Conservation (phyloP, 2,113 vertebrate species). For the Nicator chloris region DNA sequence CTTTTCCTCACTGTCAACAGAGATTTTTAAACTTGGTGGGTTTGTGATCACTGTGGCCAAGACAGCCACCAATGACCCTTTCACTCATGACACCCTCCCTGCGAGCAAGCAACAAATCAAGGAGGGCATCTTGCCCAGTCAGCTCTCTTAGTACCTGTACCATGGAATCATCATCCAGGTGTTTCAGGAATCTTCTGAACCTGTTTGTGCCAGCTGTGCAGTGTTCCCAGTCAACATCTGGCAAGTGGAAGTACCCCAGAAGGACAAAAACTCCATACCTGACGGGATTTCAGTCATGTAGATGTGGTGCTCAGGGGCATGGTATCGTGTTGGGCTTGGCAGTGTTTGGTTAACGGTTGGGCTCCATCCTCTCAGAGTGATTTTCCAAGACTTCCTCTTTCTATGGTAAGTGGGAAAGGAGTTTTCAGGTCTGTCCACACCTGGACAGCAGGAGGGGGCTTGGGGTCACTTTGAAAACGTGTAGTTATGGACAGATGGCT, state of each 20-base stretch:
- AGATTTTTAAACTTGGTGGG: not conserved
- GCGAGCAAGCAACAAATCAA: not conserved
- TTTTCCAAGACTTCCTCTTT: not conserved
- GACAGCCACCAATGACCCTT: not conserved
- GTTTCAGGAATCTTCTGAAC: not conserved
- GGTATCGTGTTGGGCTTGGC: not conserved
- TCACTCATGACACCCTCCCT: not conserved
- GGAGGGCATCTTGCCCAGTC: not conserved
- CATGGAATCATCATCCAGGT: not conserved
- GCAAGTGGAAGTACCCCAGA: not conserved
- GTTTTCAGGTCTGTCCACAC: not conserved
- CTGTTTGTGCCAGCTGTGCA: not conserved
- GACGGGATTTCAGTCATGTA: not conserved
- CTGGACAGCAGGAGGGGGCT: not conserved
- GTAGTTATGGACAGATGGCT: not conserved
- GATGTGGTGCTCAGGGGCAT: not conserved
- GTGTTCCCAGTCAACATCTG: not conserved
- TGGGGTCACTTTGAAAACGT: accelerated
- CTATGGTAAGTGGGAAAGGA: not conserved
- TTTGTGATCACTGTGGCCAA: not conserved
- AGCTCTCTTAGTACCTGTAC: not conserved
- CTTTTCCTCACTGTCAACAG: not conserved
- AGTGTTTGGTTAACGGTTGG: not conserved
- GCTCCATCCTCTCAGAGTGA: not conserved
- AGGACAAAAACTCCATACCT: not conserved